Evolutionary conservation across 2,797 vertebrate genomes (phyloP), one percentile per base, ranked within the genome.

Genomic region (Morus bassanus): DNA sequence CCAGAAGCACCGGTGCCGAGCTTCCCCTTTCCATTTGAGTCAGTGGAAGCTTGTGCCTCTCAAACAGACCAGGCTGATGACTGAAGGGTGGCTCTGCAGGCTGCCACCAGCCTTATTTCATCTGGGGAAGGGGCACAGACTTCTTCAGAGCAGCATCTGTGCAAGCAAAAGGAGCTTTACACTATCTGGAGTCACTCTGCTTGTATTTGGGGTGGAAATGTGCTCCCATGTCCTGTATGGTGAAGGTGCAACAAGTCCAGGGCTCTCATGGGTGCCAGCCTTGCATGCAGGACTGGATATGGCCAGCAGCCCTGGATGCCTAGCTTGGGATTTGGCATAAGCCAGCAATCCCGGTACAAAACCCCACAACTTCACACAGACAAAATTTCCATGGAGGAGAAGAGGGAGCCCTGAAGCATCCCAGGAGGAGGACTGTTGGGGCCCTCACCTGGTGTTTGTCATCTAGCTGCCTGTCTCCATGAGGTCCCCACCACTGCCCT

Each of bases 11-110:
- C 2, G 13, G 56, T 41, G 67, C 63, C 1, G 10, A 63, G 85
- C 92, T 93, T 96, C 94, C 91, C 85, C n/a, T 93, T 97, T 93
- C 92, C 91, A 41, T 9, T n/a, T 96, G 95, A 96, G 90, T 95
- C 84, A 94, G n/a, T 92, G 91, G 89, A 93, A 94, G 86, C 67
- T 83, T 89, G 90, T 83, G 88, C 61, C 75, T 91, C 60, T 70
- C 75, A 28, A 59, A 33, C 57, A 60, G 56, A 59, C 35, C 21
- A 19, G 67, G 41, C 11, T 57, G 13, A 4, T 77, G 93, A 59
- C 86, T 91, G 84, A 39, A 61, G 87, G 51, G 53, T 17, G n/a
- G 51, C 51, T 89, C 45, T 4, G 25, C 25, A 25, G 78, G 21
- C 79, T 90, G 78, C 76, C 18, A 10, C 45, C 0, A 0, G 75